phyloP scores from a whole-genome alignment of 2,797 vertebrate genomes.

The Micropoecilia bifurca region DNA sequence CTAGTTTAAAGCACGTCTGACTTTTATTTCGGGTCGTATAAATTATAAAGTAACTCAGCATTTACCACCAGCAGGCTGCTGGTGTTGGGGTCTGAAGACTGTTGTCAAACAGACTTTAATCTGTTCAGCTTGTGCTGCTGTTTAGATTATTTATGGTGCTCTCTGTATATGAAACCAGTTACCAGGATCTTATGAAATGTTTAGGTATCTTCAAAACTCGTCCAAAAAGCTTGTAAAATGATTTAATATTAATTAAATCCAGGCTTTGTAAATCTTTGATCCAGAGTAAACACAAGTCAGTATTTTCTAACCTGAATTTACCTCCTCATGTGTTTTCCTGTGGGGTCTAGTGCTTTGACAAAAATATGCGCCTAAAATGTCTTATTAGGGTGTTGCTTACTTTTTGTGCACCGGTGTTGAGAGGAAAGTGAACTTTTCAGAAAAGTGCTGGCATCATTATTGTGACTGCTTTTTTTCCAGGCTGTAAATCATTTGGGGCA shows the following conservation, averaged over 20 bases:
- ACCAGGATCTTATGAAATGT: too few relatives aligned
- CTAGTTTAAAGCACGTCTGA: too few relatives aligned
- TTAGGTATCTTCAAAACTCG: too few relatives aligned
- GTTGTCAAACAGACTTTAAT: neutral
- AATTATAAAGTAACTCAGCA: neutral
- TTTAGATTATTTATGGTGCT: too few relatives aligned
- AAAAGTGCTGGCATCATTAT: conserved; percentile 2
- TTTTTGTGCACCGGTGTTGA: neutral
- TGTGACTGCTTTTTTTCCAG: neutral
- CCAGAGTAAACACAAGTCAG: neutral
- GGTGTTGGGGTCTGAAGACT: neutral
- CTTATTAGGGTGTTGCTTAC: neutral
- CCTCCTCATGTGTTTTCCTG: neutral
- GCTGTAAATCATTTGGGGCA: neutral
- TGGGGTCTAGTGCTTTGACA: neutral
- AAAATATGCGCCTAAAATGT: neutral
- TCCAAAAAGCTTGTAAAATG: neutral
- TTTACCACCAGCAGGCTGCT: neutral
- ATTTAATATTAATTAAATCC: neutral
- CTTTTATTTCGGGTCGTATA: neutral
- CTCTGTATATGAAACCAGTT: too few relatives aligned
- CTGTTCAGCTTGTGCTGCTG: neutral
- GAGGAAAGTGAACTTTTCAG: neutral
- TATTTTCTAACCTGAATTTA: neutral
- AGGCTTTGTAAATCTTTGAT: neutral